Conservation (phyloP, 1,140 invertebrate genomes). For the Odontomachus brunneus region DNA sequence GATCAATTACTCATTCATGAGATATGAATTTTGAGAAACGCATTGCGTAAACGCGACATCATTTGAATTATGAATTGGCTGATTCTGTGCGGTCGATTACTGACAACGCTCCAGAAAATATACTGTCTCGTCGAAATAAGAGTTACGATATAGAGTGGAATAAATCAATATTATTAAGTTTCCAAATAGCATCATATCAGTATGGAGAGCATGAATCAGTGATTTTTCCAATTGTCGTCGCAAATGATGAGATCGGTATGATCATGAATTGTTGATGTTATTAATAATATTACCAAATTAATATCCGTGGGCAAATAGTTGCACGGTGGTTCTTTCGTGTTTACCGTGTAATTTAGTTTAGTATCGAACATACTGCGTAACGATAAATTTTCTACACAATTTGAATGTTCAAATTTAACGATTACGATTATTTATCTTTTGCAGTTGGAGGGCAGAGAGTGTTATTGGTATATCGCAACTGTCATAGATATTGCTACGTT, state of each 20-base stretch:
- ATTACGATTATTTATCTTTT: constrained; percentile 26
- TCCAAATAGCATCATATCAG: constrained; percentile 24
- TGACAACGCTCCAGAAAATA: constrained; percentile 47
- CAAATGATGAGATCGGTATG: constrained; percentile 26
- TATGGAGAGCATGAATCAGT: constrained; percentile 34
- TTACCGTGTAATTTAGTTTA: constrained; percentile 41
- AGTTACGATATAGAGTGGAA: constrained; percentile 28
- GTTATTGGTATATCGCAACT: background rate
- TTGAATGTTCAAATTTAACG: constrained; percentile 43
- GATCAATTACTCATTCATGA: constrained; percentile 34
- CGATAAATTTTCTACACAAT: constrained; percentile 41
- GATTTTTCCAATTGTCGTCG: constrained; percentile 35
- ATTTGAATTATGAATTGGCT: constrained; percentile 43
- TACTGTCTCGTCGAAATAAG: constrained; percentile 9
- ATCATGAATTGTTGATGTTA: constrained; percentile 21
- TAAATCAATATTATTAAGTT: constrained; percentile 58
- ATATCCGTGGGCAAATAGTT: constrained; percentile 45
- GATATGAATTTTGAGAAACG: constrained; percentile 3
- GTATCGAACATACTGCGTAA: background rate
- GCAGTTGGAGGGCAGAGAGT: background rate
- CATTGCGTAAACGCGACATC: background rate
- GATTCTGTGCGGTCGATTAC: constrained; percentile 47
- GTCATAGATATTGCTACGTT: background rate
- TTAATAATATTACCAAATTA: constrained; percentile 28
- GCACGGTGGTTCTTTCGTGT: constrained; percentile 44